phyloP scores from a whole-genome alignment of 1,140 invertebrate genomes.

The Lasioglossum baleicum region DNA sequence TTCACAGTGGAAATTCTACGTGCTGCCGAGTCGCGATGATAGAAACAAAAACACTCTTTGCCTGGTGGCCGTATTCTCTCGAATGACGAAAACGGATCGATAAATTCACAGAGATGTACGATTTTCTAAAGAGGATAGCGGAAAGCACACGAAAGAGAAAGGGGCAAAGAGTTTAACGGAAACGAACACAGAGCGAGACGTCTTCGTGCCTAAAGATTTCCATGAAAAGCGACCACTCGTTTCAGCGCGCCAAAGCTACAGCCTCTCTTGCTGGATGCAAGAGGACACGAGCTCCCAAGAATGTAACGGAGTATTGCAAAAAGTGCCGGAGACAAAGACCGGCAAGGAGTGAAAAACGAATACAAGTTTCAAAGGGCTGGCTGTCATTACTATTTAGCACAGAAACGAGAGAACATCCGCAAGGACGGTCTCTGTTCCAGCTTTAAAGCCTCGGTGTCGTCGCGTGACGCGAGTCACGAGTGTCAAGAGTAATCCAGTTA shows the following conservation, averaged over 20 bases:
- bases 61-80: no score
- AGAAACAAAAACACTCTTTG: no score
- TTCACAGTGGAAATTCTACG: no score
- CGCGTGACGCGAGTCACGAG: not conserved
- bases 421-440: not conserved
- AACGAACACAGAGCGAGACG: not conserved
- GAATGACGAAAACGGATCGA: no score
- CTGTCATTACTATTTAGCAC: constrained; percentile 41
- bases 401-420: constrained; percentile 20
- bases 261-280: not conserved
- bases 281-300: constrained; percentile 26
- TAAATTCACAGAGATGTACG: not conserved
- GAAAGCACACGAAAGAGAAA: not conserved
- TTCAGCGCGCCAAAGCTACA: not conserved
- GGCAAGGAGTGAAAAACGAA: not conserved
- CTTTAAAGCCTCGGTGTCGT: constrained; percentile 9
- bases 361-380: constrained; percentile 31
- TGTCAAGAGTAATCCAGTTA: constrained; percentile 1
- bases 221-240: constrained; percentile 19
- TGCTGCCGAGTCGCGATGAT: no score
- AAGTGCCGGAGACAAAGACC: constrained; percentile 28
- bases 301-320: constrained; percentile 27
- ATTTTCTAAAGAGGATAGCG: not conserved
- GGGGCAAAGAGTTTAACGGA: constrained; percentile 10
- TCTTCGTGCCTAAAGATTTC: constrained; percentile 16